Evolutionary conservation across 2,113 vertebrate species (phyloP).

Genomic region (Muntiacus reevesi): DNA sequence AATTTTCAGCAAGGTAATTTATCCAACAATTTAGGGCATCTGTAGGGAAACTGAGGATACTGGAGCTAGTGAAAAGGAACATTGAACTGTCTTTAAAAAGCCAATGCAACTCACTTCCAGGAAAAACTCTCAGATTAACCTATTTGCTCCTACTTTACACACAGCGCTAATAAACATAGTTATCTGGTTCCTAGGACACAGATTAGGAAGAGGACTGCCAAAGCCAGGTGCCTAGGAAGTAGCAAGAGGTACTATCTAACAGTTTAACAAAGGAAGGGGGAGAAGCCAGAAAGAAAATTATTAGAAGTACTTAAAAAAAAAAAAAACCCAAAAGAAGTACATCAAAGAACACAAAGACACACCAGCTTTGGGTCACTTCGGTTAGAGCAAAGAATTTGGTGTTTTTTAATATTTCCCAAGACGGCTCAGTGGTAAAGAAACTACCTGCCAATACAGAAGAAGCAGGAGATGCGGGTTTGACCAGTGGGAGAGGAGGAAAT

Average conservation of each 20-base stretch:
- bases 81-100: conserved; percentile 27
- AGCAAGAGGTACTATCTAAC: conserved; percentile 2
- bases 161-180: conserved; percentile 22
- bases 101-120: not conserved
- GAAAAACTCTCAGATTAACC: conserved; percentile 15
- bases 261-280: not conserved
- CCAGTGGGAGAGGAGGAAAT: not conserved
- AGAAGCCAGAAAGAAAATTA: not conserved
- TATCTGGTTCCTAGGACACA: conserved; percentile 19
- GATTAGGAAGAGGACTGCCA: not conserved
- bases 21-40: not conserved
- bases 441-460: not conserved
- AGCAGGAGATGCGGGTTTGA: not conserved
- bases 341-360: not conserved
- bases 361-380: not conserved
- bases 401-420: not conserved
- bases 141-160: conserved; percentile 54
- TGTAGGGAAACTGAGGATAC: not conserved
- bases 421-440: not conserved
- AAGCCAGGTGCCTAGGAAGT: not conserved
- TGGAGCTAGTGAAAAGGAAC: not conserved
- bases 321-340: not conserved
- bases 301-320: not conserved
- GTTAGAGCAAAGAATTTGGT: not conserved
- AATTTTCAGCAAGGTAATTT: conserved; percentile 14